Evolutionary conservation across 2,113 vertebrate species (phyloP), one percentile per base, ranked within the genome.

Genomic region (Hylia prasina): DNA sequence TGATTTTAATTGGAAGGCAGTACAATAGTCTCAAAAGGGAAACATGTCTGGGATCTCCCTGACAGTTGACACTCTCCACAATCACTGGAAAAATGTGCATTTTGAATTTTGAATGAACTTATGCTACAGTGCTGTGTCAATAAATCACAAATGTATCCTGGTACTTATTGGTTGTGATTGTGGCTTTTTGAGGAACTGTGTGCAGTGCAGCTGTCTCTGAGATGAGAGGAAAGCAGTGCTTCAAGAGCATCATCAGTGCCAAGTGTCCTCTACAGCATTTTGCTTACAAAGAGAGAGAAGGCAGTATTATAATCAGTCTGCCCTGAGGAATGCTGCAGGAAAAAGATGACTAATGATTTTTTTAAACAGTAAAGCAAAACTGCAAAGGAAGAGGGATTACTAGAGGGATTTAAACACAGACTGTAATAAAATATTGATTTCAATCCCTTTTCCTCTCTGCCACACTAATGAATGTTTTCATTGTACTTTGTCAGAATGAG

Each of bases 251-350:
- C 20, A 2, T 54, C 48, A 45, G 33, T 64, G 71, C 76, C 76
- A 76, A 82, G 45, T 40, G 76, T 73, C 44, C 58, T 81, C 72
- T 44, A 4, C 45, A 70, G 45, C 6, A 0, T 89, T 91, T 72
- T 95, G 58, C 76, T 89, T 83, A 70, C 83, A 77, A 72, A 94
- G 76, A 61, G 28, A 58, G 71, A 42, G 54, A 66, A 94, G 23
- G 68, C 54, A 42, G 25, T 53, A 42, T 73, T 91, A n/a, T 45
- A 57, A 57, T 86, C 68, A 86, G 45, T 37, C 50, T 83, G 89
- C 80, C 68, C 75, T 65, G 58, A 73, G 79, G 68, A 95, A 83
- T 73, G 63, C 63, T 0, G 1, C 76, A 81, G 78, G 63, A 92
- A 76, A 89, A 91, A 65, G 57, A 44, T 86, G 37, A 82, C 39